phyloP scores from a whole-genome alignment of 2,888 invertebrate species.

The Syritta pipiens region DNA sequence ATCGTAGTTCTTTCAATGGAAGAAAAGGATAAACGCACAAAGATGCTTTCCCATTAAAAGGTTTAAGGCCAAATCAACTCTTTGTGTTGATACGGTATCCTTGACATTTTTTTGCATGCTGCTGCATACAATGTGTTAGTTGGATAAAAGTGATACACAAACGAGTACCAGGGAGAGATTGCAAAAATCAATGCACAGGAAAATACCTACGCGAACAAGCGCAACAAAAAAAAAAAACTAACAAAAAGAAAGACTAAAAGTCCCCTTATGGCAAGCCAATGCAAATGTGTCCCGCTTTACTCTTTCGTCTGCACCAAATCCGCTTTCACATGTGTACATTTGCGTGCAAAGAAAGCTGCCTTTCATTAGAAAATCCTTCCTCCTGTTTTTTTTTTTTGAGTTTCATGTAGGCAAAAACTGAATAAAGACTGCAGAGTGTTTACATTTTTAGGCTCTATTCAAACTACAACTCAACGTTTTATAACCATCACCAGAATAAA shows the following conservation, averaged over 20 bases:
- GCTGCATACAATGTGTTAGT: constrained; percentile 19
- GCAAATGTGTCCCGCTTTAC: constrained; percentile 21
- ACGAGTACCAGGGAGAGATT: no score
- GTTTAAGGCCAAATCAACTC: constrained; percentile 45
- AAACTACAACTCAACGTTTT: constrained; percentile 18
- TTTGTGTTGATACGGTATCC: constrained; percentile 54
- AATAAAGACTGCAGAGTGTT: constrained; percentile 38
- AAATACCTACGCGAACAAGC: constrained; percentile 40
- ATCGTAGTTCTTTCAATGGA: constrained; percentile 3
- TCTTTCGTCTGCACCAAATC: neutral
- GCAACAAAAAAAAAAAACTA: constrained; percentile 11
- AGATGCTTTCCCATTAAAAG: constrained; percentile 29
- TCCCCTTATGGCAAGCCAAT: constrained; percentile 44
- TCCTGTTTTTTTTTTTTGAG: neutral
- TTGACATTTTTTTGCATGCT: constrained; percentile 44
- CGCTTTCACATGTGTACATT: constrained; percentile 8
- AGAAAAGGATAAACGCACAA: constrained; percentile 18
- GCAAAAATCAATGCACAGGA: constrained; percentile 51
- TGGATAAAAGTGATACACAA: constrained; percentile 1
- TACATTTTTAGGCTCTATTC: constrained; percentile 43
- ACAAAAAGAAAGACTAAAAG: constrained; percentile 9
- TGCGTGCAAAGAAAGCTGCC: constrained; percentile 18
- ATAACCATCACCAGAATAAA: neutral
- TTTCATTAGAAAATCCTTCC: constrained; percentile 42
- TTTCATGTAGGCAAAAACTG: constrained; percentile 8